Evolutionary conservation across 2,888 invertebrate genomes (phyloP).

Genomic region (Gymnocheta viridis): DNA sequence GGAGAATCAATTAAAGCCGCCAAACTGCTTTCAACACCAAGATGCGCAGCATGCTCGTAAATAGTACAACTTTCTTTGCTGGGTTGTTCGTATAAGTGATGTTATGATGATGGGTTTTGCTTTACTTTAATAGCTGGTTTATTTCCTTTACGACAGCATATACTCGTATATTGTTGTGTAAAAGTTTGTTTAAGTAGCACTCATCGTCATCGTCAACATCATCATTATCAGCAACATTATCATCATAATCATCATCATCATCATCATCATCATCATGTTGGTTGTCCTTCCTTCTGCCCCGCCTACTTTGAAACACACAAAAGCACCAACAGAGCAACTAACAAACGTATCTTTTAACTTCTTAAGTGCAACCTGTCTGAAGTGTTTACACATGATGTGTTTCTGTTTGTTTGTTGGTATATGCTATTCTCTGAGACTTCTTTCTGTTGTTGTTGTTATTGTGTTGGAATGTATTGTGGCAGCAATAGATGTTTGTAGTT

Average conservation of each 20-base stretch:
- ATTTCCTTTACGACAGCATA: slow-evolving; percentile 60
- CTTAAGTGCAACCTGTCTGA: slow-evolving; percentile 68
- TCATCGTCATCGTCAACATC: slow-evolving; percentile 29
- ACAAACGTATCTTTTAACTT: slow-evolving; percentile 55
- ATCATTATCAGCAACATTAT: slow-evolving; percentile 1
- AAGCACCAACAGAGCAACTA: slow-evolving; percentile 9
- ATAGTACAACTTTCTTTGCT: background rate
- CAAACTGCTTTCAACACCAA: background rate
- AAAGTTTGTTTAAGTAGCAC: slow-evolving; percentile 57
- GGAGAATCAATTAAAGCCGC: background rate
- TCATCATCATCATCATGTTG: background rate
- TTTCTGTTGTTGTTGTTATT: slow-evolving; percentile 30
- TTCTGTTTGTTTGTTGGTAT: slow-evolving; percentile 40
- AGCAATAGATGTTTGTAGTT: slow-evolving; percentile 44
- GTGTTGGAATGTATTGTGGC: slow-evolving; percentile 37
- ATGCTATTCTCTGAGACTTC: background rate
- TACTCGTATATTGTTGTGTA: slow-evolving; percentile 54
- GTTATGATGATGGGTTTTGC: slow-evolving; percentile 63
- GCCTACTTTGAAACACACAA: slow-evolving; percentile 16
- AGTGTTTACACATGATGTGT: slow-evolving; percentile 64
- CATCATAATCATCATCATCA: background rate
- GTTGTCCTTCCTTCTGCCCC: slow-evolving; percentile 24
- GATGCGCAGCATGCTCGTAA: background rate
- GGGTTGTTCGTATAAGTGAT: slow-evolving; percentile 45
- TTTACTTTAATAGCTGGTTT: slow-evolving; percentile 59